Evolutionary conservation across 2,888 invertebrate genomes (phyloP).

Genomic region (Dicyrtomina minuta): DNA sequence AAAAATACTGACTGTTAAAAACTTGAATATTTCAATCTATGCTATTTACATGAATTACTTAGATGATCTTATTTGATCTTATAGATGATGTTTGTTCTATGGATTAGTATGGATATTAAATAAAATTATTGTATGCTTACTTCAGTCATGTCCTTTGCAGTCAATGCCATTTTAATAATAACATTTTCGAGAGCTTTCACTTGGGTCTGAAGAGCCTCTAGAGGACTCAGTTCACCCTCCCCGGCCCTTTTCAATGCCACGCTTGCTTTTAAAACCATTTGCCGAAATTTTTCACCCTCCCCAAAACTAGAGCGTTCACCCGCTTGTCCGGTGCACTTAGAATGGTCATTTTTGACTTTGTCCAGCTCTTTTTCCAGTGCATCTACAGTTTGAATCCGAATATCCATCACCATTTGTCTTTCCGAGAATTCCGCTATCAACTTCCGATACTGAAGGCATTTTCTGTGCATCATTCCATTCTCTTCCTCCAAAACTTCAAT

Average conservation of each 20-base stretch:
- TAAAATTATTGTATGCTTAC: no score
- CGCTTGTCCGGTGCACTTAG: no score
- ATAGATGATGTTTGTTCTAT: no score
- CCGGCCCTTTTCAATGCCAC: constrained; percentile 5
- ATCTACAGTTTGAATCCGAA: constrained; percentile 34
- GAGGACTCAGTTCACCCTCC: neutral
- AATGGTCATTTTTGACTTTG: constrained; percentile 36
- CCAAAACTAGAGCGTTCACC: no score
- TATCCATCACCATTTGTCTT: constrained; percentile 43
- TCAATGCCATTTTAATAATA: constrained; percentile 45
- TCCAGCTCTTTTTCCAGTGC: constrained; percentile 36
- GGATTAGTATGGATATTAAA: constrained; percentile 13
- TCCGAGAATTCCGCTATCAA: constrained; percentile 38
- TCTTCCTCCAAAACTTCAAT: constrained; percentile 48
- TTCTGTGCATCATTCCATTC: constrained; percentile 39
- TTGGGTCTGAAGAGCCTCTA: constrained; percentile 17
- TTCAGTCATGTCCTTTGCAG: constrained; percentile 46
- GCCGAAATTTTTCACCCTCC: neutral
- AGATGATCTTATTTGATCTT: no score
- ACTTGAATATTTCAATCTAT: no score
- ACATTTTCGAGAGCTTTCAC: constrained; percentile 35
- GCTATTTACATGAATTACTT: no score
- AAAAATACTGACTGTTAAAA: no score
- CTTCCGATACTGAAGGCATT: constrained; percentile 44
- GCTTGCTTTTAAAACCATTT: constrained; percentile 8